These are phyloP conservation scores for Eunapius fragilis DNA, from an alignment of 37 sponge, comb jelly and placozoan genomes.

Conservation along the genomic window DNA sequence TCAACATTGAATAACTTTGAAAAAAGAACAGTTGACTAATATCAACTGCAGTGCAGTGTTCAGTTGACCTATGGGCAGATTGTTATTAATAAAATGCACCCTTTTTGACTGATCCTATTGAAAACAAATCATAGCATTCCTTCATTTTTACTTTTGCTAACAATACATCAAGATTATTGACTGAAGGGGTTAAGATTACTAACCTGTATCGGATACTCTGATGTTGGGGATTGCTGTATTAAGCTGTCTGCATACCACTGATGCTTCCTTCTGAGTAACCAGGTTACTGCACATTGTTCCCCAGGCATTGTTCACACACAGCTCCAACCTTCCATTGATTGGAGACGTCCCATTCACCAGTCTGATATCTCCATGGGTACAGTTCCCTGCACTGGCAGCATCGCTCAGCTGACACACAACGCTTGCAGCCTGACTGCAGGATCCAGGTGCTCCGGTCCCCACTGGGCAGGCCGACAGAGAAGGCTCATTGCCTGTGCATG, in stretches of 20 bases:
- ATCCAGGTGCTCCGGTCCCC: not conserved
- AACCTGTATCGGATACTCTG: not conserved
- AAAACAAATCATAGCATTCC: too few species aligned
- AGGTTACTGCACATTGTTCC: conserved; percentile 41
- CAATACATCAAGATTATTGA: too few species aligned
- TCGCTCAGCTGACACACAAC: not conserved
- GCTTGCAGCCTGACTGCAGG: not conserved
- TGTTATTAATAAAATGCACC: too few species aligned
- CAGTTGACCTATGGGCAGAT: too few species aligned
- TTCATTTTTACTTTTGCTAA: too few species aligned
- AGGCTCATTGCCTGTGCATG: not conserved
- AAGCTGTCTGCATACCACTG: conserved; percentile 20
- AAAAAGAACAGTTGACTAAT: too few species aligned
- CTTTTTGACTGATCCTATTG: too few species aligned
- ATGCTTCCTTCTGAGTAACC: conserved; percentile 36
- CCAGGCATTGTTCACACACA: conserved; percentile 65
- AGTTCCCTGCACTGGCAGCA: conserved; percentile 2
- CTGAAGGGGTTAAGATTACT: not conserved
- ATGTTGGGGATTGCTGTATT: not conserved
- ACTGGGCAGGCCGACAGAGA: not conserved
- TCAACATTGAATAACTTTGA: too few species aligned
- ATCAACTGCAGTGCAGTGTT: too few species aligned
- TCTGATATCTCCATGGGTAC: conserved; percentile 30
- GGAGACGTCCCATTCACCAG: conserved; percentile 13
- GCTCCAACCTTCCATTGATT: conserved; percentile 43